A percentile compares a stretch with the other conserved stretches of the same genome.
Conservation (phyloP, 2,888 invertebrate species). For the Spilosoma lubricipeda region DNA sequence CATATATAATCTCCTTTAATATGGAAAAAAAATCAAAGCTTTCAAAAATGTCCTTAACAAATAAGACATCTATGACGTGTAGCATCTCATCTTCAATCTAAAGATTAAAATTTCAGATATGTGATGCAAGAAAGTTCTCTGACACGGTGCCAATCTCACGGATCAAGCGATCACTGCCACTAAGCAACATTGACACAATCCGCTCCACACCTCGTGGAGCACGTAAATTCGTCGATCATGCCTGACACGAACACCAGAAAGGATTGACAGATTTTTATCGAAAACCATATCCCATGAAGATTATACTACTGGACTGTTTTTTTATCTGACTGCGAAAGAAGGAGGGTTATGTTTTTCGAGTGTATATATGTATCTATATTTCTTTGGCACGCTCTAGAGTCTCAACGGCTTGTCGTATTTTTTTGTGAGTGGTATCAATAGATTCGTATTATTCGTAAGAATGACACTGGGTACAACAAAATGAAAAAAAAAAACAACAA, state of each 20-base stretch:
- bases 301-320: neutral
- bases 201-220: neutral
- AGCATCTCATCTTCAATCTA: neutral
- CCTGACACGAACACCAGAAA: neutral
- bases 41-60: neutral
- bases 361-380: too few species aligned
- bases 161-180: neutral
- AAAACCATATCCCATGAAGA: neutral
- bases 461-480: too few species aligned
- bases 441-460: too few species aligned
- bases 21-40: neutral
- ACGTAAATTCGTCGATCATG: neutral
- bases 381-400: too few species aligned
- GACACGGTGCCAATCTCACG: neutral
- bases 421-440: too few species aligned
- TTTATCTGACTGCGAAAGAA: too few species aligned
- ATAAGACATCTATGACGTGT: neutral
- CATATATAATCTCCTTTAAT: too few species aligned
- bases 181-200: conserved; percentile 4
- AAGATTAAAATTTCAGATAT: neutral
- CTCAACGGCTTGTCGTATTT: too few species aligned
- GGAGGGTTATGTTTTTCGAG: too few species aligned
- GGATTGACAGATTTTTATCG: neutral
- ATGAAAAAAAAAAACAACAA: too few species aligned
- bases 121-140: neutral